These are phyloP conservation scores for Portunus trituberculatus DNA, from an alignment of 1,140 invertebrate species.

Conservation along the genomic window DNA sequence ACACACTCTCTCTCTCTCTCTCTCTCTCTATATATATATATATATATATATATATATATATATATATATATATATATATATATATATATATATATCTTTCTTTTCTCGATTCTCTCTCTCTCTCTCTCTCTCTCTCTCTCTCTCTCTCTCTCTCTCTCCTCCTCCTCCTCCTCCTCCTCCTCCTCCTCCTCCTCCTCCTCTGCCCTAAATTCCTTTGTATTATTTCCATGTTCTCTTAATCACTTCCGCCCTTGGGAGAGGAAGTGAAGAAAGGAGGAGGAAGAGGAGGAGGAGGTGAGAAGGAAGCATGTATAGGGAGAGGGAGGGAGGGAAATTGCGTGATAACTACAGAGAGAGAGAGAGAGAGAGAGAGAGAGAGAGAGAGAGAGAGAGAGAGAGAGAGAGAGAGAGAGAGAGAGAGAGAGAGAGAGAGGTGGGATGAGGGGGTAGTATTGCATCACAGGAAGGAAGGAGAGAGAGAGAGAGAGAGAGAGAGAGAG, in stretches of 20 bases:
- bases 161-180: background rate
- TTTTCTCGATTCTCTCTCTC: background rate
- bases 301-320: background rate
- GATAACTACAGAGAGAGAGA: no score
- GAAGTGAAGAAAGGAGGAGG: background rate
- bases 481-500: background rate
- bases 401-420: background rate
- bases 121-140: background rate
- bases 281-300: background rate
- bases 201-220: background rate
- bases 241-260: constrained; percentile 11
- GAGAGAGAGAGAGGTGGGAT: background rate
- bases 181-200: background rate
- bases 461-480: background rate
- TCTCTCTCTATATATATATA: no score
- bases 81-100: no score
- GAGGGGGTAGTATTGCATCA: background rate
- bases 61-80: no score
- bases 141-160: background rate
- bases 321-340: background rate
- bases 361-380: background rate
- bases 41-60: no score
- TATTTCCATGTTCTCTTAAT: background rate
- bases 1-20: constrained; percentile 57
- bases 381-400: background rate